These are phyloP conservation scores for Ctenopoma multispine DNA, from an alignment of 2,797 vertebrate genomes.

Conservation along the genomic window DNA sequence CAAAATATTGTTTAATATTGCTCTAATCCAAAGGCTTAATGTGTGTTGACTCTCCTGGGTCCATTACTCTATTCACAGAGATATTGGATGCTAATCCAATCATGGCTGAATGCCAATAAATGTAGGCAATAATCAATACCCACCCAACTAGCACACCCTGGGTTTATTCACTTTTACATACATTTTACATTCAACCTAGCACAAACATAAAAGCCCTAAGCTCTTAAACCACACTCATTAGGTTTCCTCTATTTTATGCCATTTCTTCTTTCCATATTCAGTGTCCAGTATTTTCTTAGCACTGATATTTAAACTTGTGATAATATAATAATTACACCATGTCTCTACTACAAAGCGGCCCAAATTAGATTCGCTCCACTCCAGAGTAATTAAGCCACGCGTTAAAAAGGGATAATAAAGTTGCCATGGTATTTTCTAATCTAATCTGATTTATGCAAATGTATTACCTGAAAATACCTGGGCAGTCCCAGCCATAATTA, in stretches of 20 bases:
- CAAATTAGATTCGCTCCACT: slow-evolving; percentile 42
- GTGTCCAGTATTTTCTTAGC: slow-evolving; percentile 18
- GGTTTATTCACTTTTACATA: background rate
- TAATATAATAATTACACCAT: slow-evolving; percentile 37
- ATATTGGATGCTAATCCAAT: slow-evolving; percentile 29
- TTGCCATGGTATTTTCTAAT: slow-evolving; percentile 41
- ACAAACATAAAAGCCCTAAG: slow-evolving; percentile 4
- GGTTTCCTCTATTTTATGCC: background rate
- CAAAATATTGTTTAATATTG: background rate
- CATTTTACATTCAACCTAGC: background rate
- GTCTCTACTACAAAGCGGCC: slow-evolving; percentile 28
- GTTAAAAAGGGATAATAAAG: slow-evolving; percentile 48
- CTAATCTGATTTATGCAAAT: slow-evolving; percentile 31
- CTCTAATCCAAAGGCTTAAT: background rate
- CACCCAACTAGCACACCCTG: background rate
- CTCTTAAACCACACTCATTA: background rate
- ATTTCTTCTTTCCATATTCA: slow-evolving; percentile 10
- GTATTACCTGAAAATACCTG: slow-evolving; percentile 40
- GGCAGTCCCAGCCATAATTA: slow-evolving; percentile 20
- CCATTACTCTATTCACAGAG: slow-evolving; percentile 9
- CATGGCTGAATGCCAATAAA: slow-evolving; percentile 1
- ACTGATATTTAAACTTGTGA: slow-evolving; percentile 40
- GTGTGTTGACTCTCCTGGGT: background rate
- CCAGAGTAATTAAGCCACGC: slow-evolving; percentile 47
- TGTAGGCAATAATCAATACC: slow-evolving; percentile 5